Base-by-base conservation (phyloP, 2,113 vertebrate species). In the Phylloscopus trochiloides region DNA sequence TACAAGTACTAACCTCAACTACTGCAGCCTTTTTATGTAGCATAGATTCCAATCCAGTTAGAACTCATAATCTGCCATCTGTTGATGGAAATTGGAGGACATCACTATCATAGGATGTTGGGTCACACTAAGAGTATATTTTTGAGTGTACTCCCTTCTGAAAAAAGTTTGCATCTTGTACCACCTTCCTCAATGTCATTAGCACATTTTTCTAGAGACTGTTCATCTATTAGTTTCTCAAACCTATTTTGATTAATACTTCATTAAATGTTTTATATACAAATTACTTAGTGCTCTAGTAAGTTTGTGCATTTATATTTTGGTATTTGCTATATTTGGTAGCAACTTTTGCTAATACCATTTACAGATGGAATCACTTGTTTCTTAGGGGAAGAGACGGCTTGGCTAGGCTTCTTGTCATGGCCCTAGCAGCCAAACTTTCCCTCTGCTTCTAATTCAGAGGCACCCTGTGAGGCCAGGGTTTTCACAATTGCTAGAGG, bases 281-380 rank as follows among this genome's bases (percentile, higher is more conserved):
- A 87, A 75, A 32, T 55, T 40, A 72, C 32, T 61, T 40, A 72
- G 34, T 61, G 36, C 48, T 87, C 28, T 90, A 31, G 13, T 63
- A 84, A 74, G 34, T 45, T 65, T 86, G n/a, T 58, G 52, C 13
- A 20, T 77, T 85, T 82, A 2, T 75, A 42, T 90, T 68, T 92
- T 82, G 61, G 3, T 36, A 24, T 82, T 78, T 75, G 14, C 57
- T 85, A 3, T 92, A 80, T 90, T 90, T 82, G 71, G 50, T 86
- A 72, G 21, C 54, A 66, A 34, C 40, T 81, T 92, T 28, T 87
- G 57, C 55, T 95, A 55, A 59, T 87, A 16, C 9, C 8, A 14
- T 75, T 88, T 95, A 73, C 66, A 92, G 87, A 72, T 79, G 87
- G 77, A 75, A 79, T 82, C 38, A 26, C 21, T 91, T 78, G 24